Evolutionary conservation across 2,797 vertebrate species (phyloP), one percentile per base, ranked within the genome.

Genomic region (Schizopygopsis pylzovi): DNA sequence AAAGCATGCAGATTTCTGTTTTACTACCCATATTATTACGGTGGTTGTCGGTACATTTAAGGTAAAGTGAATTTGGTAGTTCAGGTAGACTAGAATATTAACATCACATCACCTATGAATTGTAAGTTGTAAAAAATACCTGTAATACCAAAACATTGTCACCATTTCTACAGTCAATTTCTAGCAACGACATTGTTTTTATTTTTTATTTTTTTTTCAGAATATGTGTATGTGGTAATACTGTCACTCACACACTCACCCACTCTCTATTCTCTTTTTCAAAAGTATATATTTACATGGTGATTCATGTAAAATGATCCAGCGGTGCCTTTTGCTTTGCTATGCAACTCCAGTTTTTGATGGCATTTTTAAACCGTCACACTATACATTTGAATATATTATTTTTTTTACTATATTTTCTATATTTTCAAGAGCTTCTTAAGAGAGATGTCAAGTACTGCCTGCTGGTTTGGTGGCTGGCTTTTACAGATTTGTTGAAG

Each of bases 401-500:
- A 52, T 81, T 28, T 76, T 13, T 72, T 67, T 56, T 33, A 37
- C 22, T 75, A 78, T 45, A 65, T 39, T 39, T 1, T 39, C 0
- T 41, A 41, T 41, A 41, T 81, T 43, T 71, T 54, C 72, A 86
- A 70, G 82, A 63, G 54, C 45, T 78, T 63, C 75, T 41, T 68
- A 39, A 59, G 68, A 73, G 25, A 71, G 13, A 41, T 71, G n/a
- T 78, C 8, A 71, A 76, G 75, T 78, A 43, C 73, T 71, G 54
- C 52, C 56, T 73, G 79, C 39, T 22, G 70, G 45, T 33, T 49
- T 73, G 72, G 39, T 73, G 63, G 65, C 76, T 82, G 49, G 63
- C 82, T 89, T 87, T 77, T 84, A 33, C 71, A 65, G n/a, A 45
- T 65, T 61, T 39, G 25, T 65, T 37, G 41, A 85, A 82, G 63